Evolutionary conservation across 2,113 vertebrate genomes (phyloP), one percentile per base, ranked within the genome.

Genomic region (Oncorhynchus keta): DNA sequence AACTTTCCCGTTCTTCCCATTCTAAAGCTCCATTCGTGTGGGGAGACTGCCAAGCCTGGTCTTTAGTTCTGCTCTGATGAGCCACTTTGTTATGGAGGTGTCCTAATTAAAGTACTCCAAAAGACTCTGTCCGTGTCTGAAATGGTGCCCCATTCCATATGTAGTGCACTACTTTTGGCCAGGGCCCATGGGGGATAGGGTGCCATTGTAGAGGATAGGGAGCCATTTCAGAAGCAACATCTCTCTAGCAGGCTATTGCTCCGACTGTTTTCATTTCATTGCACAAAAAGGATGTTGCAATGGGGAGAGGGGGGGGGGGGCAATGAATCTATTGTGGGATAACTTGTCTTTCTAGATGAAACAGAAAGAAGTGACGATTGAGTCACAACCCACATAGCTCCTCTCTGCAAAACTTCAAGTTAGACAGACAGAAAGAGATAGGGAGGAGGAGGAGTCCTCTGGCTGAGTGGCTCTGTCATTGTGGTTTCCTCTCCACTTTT

Each of bases 401-500:
- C 3, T 55, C 16, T 55, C 16, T 16, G 51, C 16, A 16, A 55
- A 55, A 55, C 4, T 3, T 18, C 16, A 1, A 55, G 51, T 55
- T 14, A 20, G 39, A 45, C 9, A 48, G 20, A 68, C 32, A n/a
- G 24, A 51, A 55, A 73, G 66, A 65, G 16, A 65, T 18, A 13
- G 2, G 1, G 7, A 75, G 65, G 62, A 72, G 74, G 72, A 57
- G 39, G 61, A 45, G n/a, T n/a, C 24, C 45, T 11, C 39, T 65
- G 70, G 14, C 24, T 61, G 9, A 65, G 28, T 85, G 20, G n/a
- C 7, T 74, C 28, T 26, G 28, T 45, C n/a, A 22, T 18, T 30
- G 76, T 71, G 77, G 84, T 87, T 89, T 86, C 83, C 55, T 35
- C 39, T 70, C 57, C 70, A 74, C 30, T 62, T 57, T 2, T 65